Conservation (phyloP, 2,797 vertebrate genomes). For the Psittacula echo region DNA sequence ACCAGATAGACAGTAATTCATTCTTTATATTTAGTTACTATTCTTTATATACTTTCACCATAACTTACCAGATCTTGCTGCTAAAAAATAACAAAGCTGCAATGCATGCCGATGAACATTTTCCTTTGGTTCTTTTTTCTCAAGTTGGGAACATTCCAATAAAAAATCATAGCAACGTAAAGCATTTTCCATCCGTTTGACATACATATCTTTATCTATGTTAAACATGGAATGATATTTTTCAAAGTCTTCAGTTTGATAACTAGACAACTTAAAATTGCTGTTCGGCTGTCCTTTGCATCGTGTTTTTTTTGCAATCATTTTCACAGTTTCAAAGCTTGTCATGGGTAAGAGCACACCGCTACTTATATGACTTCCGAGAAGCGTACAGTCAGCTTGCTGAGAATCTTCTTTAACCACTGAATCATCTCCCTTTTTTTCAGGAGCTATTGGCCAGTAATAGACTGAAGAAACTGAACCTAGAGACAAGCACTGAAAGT, state of each 20-base stretch:
- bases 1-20: not conserved
- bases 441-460: constrained; percentile 19
- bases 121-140: not conserved
- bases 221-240: not conserved
- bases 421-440: not conserved
- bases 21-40: not conserved
- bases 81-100: constrained; percentile 28
- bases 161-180: not conserved
- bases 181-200: not conserved
- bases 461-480: constrained; percentile 4
- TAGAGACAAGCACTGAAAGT: not conserved
- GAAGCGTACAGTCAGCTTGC: not conserved
- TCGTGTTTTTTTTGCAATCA: not conserved
- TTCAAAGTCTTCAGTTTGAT: not conserved
- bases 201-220: not conserved
- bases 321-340: not conserved
- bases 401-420: not conserved
- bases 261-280: not conserved
- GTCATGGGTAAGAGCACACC: not conserved
- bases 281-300: not conserved
- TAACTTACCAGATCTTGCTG: constrained; percentile 23
- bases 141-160: not conserved
- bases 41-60: not conserved
- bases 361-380: not conserved
- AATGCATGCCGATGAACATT: not conserved